Conservation (phyloP, 1,140 invertebrate species). For the Caerostris darwini region DNA sequence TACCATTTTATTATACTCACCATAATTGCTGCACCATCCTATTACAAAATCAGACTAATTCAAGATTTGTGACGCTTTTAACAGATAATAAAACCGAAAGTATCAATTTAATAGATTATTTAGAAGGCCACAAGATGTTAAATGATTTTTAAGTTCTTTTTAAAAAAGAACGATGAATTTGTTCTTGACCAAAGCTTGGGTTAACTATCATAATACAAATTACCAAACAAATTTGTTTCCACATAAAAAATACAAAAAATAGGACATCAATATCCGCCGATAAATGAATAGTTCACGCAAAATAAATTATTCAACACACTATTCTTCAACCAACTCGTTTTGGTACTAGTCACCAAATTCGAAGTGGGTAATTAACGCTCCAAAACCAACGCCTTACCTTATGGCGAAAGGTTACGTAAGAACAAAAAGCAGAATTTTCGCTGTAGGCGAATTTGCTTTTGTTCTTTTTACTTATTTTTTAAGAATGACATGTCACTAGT, state of each 20-base stretch:
- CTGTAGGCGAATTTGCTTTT: neutral
- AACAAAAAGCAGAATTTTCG: neutral
- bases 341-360: neutral
- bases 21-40: no score
- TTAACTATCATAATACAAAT: neutral
- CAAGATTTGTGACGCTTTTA: no score
- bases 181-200: neutral
- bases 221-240: neutral
- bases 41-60: no score
- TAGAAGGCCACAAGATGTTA: no score
- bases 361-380: neutral
- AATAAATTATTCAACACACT: neutral
- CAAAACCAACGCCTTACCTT: conserved; percentile 24
- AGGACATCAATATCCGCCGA: neutral
- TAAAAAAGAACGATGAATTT: neutral
- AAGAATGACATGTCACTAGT: neutral
- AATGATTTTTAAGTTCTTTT: no score
- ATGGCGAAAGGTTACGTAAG: neutral
- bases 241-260: neutral
- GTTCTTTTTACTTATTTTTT: neutral
- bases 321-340: neutral
- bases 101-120: no score
- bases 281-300: neutral
- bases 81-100: no score
- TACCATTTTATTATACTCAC: no score